Base-by-base conservation (phyloP, 2,113 vertebrate species). In the Pygoscelis adeliae region DNA sequence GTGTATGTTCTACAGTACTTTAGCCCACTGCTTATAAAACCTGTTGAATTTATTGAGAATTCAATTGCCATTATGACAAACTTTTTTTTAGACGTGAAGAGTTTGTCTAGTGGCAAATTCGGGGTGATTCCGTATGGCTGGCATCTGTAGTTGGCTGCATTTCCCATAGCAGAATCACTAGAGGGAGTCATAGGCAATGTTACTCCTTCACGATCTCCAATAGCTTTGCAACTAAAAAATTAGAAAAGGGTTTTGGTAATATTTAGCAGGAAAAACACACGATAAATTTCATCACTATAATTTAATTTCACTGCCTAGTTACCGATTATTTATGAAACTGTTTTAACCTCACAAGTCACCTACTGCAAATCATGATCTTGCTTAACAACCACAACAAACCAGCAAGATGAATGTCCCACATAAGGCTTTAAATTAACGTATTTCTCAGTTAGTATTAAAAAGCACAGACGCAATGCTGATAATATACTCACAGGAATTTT, bases 171-270 rank as follows among this genome's bases (percentile, higher is more conserved):
- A 14, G 67, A 13, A 93, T 89, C 90, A 92, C 94, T 89, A 97
- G 91, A 94, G 97, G 83, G 95, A 94, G 89, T 93, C 80, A 50
- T 56, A 94, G 95, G 91, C 96, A 98, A 95, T 0, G 78, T 29
- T 83, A 94, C 92, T 95, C 83, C 76, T 59, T 81, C 56, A 44
- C n/a, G 3, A 77, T 76, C 86, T 58, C 21, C 63, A 14, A 11
- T 12, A 30, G 89, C 94, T 80, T 20, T 86, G 23, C 67, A 9
- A 36, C 22, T 9, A 0, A 61, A 94, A 77, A 90, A 84, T 52
- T 6, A 34, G 67, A 69, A 53, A 62, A 38, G 20, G 25, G 15
- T 73, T 55, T 40, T 42, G 10, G n/a, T 74, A 73, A 55, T 58
- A 53, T 34, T 55, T 66, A 44, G 29, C 19, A 8, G 49, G 19